Percentiles rank a stretch among this genome's conserved stretches.
These are phyloP conservation scores for Ostrea denselamellosa DNA, from an alignment of 1,140 invertebrate genomes.

Conservation along the genomic window DNA sequence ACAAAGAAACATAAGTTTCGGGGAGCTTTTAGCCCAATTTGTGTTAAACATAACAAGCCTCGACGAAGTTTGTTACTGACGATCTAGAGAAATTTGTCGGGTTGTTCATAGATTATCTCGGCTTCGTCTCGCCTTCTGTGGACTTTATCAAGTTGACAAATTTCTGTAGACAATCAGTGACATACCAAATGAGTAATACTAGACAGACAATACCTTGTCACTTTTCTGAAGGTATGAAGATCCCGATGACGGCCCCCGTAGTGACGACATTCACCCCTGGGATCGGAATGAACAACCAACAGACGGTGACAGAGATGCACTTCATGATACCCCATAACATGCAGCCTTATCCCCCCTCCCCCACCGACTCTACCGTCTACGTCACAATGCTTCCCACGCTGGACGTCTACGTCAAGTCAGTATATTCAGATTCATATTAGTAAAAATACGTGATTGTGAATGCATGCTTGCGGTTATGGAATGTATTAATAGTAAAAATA, in stretches of 20 bases:
- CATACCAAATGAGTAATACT: background rate
- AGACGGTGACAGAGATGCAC: conserved; percentile 69
- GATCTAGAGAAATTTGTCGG: too few relatives aligned
- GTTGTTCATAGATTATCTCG: too few relatives aligned
- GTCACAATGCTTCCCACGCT: conserved; percentile 53
- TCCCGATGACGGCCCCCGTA: conserved; percentile 72
- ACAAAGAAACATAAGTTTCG: too few relatives aligned
- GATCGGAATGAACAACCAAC: conserved; percentile 55
- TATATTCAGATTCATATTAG: background rate
- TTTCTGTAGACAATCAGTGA: background rate
- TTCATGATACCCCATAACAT: conserved; percentile 59
- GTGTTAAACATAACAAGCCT: too few relatives aligned
- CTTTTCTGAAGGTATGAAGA: conserved; percentile 55
- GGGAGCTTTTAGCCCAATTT: too few relatives aligned
- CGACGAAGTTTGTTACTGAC: too few relatives aligned
- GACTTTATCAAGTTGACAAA: background rate
- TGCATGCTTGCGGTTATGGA: too few relatives aligned
- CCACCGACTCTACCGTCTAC: conserved; percentile 49
- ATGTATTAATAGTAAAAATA: too few relatives aligned
- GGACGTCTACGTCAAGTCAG: conserved; percentile 71
- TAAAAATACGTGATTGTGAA: too few relatives aligned
- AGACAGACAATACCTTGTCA: background rate
- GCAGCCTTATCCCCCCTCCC: conserved; percentile 43
- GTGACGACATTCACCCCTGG: conserved; percentile 63
- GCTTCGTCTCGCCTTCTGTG: too few relatives aligned